These are phyloP conservation scores for Trematomus bernacchii DNA, from an alignment of 2,797 vertebrate genomes.

Conservation along the genomic window DNA sequence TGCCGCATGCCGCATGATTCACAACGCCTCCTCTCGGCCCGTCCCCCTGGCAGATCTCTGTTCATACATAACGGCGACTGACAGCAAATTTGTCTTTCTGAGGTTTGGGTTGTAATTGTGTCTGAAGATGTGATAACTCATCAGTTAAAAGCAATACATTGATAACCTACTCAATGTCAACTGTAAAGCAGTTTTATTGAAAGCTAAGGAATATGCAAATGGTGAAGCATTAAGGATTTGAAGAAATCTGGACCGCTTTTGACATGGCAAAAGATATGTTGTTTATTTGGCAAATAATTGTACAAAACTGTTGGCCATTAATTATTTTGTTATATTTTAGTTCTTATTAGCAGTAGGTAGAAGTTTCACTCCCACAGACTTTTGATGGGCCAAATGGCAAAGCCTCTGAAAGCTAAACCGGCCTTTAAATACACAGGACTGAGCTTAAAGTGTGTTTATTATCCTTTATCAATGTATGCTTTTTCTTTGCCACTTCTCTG, in stretches of 20 bases:
- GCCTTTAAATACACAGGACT: constrained; percentile 40
- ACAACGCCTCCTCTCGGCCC: constrained; percentile 35
- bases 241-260: constrained; percentile 50
- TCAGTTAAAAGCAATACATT: constrained; percentile 70
- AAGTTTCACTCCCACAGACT: constrained; percentile 27
- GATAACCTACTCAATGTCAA: constrained; percentile 59
- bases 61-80: constrained; percentile 67
- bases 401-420: constrained; percentile 29
- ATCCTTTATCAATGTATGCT: constrained; percentile 53
- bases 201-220: constrained; percentile 66
- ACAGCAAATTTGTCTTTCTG: constrained; percentile 72
- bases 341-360: constrained; percentile 42
- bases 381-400: constrained; percentile 55
- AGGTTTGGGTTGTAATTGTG: constrained; percentile 72
- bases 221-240: constrained; percentile 49
- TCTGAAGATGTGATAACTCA: constrained; percentile 74
- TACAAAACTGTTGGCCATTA: constrained; percentile 49
- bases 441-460: constrained; percentile 35
- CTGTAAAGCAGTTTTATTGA: constrained; percentile 59
- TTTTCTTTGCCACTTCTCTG: constrained; percentile 31
- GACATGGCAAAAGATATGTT: constrained; percentile 36
- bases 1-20: constrained; percentile 44
- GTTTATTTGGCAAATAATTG: constrained; percentile 54
- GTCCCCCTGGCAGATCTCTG: constrained; percentile 54
- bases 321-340: constrained; percentile 42